A percentile compares a stretch with the other conserved stretches of the same genome.
Evolutionary conservation across 2,113 vertebrate species (phyloP).

Genomic region (Poecile atricapillus): DNA sequence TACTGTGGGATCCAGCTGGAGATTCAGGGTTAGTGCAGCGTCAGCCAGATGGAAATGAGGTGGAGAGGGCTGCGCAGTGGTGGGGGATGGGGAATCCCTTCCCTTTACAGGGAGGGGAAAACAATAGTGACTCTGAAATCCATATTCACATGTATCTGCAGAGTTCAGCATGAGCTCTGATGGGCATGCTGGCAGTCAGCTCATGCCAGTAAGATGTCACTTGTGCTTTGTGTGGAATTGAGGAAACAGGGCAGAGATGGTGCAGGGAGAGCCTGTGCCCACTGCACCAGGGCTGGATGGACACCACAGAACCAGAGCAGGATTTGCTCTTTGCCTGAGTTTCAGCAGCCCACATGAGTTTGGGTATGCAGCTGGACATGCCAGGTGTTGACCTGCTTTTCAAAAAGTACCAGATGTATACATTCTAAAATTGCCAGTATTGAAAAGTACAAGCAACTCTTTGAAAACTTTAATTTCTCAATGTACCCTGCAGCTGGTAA

Average conservation of each 20-base stretch:
- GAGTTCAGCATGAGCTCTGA: neutral
- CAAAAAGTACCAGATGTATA: neutral
- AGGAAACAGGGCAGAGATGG: neutral
- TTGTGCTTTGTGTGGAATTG: neutral
- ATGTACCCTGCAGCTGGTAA: neutral
- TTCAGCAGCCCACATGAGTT: neutral
- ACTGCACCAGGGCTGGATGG: neutral
- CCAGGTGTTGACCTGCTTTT: neutral
- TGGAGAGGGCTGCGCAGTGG: neutral
- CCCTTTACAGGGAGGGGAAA: neutral
- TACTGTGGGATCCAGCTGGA: conserved; percentile 65
- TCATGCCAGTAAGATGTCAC: conserved; percentile 5
- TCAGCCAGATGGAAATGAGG: conserved; percentile 71
- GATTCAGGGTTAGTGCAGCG: conserved; percentile 51
- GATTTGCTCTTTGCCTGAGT: neutral
- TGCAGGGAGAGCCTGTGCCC: neutral
- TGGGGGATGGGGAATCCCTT: conserved; percentile 33
- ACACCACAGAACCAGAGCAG: neutral
- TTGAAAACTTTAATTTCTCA: neutral
- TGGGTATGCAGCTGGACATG: neutral
- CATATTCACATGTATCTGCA: neutral
- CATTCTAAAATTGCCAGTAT: neutral
- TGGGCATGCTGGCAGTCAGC: neutral
- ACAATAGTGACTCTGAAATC: conserved; percentile 5
- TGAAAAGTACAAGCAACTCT: neutral